Evolutionary conservation across 2,888 invertebrate genomes (phyloP).

Genomic region (Troilus luridus): DNA sequence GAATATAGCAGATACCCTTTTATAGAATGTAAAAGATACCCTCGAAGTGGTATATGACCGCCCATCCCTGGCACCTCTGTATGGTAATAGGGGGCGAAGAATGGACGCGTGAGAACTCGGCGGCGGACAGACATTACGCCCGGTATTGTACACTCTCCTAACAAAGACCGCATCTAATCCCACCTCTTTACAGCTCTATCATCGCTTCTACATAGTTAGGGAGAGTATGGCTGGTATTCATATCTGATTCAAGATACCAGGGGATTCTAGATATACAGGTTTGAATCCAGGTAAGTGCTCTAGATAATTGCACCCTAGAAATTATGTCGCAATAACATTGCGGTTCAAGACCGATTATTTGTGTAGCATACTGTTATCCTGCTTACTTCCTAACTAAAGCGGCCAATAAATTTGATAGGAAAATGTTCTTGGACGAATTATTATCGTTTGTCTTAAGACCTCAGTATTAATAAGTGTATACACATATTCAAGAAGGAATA

Average conservation of each 20-base stretch:
- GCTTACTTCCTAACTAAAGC: no score
- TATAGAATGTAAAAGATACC: background rate
- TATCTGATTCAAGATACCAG: background rate
- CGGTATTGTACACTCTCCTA: slow-evolving; percentile 25
- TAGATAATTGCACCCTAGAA: background rate
- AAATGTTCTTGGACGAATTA: no score
- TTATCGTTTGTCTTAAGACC: no score
- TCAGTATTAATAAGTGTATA: no score
- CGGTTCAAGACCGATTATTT: background rate
- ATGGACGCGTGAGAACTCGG: slow-evolving; percentile 42
- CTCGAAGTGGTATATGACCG: background rate
- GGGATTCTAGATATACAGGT: background rate
- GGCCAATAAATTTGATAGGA: no score
- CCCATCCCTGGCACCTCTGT: background rate
- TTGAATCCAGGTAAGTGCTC: background rate
- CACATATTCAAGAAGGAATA: no score
- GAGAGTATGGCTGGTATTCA: background rate
- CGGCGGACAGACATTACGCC: background rate
- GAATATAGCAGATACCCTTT: no score
- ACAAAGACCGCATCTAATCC: slow-evolving; percentile 29
- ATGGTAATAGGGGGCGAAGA: background rate
- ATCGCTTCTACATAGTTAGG: slow-evolving; percentile 43
- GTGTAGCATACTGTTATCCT: background rate
- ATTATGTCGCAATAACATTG: background rate
- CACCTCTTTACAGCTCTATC: slow-evolving; percentile 38